phyloP scores from a whole-genome alignment of 2,113 vertebrate genomes.

The Aphyosemion australe region DNA sequence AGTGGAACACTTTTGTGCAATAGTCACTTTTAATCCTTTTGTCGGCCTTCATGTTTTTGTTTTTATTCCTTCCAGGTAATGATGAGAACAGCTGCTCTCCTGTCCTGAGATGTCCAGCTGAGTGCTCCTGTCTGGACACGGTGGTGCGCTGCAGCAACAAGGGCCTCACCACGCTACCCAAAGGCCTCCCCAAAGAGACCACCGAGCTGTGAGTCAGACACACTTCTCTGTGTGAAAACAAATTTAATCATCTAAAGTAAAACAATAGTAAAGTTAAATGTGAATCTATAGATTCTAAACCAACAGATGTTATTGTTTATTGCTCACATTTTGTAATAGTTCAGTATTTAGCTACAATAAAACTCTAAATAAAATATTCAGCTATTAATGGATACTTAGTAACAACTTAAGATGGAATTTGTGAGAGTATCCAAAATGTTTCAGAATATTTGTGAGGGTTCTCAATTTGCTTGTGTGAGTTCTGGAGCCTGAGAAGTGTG shows the following conservation, averaged over 20 bases:
- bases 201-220: slow-evolving; percentile 91
- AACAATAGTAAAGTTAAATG: background rate
- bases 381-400: background rate
- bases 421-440: no score
- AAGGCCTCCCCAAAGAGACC: slow-evolving; percentile 93
- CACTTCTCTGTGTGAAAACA: background rate
- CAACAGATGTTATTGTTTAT: no score
- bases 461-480: background rate
- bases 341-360: no score
- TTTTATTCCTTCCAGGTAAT: slow-evolving; percentile 82
- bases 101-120: slow-evolving; percentile 89
- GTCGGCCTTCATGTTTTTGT: background rate
- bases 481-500: no score
- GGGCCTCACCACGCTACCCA: slow-evolving; percentile 89
- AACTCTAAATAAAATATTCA: no score
- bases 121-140: slow-evolving; percentile 96
- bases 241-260: background rate
- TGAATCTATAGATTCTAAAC: no score
- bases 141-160: slow-evolving; percentile 99
- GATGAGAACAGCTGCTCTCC: slow-evolving; percentile 96
- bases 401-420: background rate
- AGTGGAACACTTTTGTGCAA: background rate
- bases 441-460: background rate
- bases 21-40: background rate
- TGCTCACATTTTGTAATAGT: no score